These are phyloP conservation scores for Sciurus vulgaris DNA, from an alignment of 2,797 vertebrate species.

Conservation along the genomic window DNA sequence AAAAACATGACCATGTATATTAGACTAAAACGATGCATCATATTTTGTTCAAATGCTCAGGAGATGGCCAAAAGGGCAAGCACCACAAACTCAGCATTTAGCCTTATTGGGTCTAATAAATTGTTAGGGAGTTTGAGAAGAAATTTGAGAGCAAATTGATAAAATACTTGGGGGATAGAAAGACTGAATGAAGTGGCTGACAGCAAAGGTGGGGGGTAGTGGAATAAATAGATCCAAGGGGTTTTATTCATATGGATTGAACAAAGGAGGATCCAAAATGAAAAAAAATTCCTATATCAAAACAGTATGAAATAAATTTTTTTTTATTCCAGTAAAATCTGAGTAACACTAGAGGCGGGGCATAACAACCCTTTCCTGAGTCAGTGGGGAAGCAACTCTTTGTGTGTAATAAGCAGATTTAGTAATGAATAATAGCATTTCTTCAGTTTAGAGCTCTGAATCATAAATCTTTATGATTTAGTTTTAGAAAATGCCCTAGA, in stretches of 20 bases:
- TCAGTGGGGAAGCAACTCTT: background rate
- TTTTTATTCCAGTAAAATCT: background rate
- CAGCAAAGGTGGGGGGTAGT: background rate
- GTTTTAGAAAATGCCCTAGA: background rate
- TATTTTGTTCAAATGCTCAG: background rate
- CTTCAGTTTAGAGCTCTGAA: background rate
- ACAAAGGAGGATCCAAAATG: background rate
- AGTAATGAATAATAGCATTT: background rate
- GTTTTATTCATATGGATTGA: background rate
- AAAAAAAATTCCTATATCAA: background rate
- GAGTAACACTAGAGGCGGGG: background rate
- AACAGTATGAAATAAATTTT: background rate
- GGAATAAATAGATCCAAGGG: background rate
- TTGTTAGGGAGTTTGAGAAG: background rate
- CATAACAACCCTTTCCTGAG: background rate
- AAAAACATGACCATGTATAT: constrained; percentile 4
- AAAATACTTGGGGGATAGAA: background rate
- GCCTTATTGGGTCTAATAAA: background rate
- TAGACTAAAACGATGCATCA: background rate
- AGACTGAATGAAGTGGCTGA: background rate
- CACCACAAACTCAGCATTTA: background rate
- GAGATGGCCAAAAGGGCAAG: background rate
- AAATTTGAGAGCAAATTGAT: background rate
- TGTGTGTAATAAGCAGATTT: constrained; percentile 2
- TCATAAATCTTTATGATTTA: constrained; percentile 24